phyloP scores from a whole-genome alignment of 1,140 invertebrate genomes.

The Mya arenaria region DNA sequence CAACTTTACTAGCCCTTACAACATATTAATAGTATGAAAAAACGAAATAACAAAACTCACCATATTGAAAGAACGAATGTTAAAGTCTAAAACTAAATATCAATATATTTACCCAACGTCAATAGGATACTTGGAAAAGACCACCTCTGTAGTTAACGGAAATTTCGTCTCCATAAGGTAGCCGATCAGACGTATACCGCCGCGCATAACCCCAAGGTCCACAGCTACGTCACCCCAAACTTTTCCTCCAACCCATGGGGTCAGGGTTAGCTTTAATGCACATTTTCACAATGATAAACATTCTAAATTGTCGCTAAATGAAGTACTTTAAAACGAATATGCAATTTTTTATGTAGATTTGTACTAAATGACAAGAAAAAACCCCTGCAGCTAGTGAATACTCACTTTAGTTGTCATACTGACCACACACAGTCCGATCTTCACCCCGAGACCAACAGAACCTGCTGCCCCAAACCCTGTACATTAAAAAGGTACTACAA shows the following conservation, averaged over 20 bases:
- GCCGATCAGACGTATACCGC: constrained; percentile 8
- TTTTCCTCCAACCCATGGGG: constrained; percentile 18
- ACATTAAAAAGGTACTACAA: no score
- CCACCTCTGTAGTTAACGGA: background rate
- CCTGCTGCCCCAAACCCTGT: constrained; percentile 11
- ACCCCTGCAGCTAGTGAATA: background rate
- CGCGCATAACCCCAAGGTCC: background rate
- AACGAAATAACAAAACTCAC: no score
- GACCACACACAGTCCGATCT: constrained; percentile 12
- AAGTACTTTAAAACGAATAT: no score
- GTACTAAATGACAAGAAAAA: no score
- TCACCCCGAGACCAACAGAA: background rate
- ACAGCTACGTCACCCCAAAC: constrained; percentile 19
- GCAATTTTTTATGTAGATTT: no score
- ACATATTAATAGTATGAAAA: no score
- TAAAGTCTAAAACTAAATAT: no score
- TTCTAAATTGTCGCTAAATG: no score
- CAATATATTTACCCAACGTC: constrained; percentile 1
- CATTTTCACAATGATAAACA: no score
- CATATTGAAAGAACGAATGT: no score
- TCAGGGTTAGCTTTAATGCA: constrained; percentile 3
- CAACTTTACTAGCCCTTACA: no score
- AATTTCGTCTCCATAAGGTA: constrained; percentile 40
- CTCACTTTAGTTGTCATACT: constrained; percentile 22
- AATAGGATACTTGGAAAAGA: constrained; percentile 11